A percentile compares a stretch with the other conserved stretches of the same genome.
phyloP scores from a whole-genome alignment of 2,888 invertebrate species.

The Phaonia tiefii region DNA sequence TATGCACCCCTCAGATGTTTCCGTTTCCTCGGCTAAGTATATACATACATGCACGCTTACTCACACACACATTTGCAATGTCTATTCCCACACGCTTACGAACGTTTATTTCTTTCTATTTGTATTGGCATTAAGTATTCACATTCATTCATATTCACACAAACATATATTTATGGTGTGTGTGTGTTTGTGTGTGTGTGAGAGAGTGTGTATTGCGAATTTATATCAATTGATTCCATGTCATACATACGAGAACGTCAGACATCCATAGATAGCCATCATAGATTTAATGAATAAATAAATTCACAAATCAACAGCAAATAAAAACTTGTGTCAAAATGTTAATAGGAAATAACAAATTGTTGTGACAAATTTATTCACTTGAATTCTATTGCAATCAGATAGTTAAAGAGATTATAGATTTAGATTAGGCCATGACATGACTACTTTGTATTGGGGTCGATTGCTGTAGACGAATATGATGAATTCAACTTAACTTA shows the following conservation, averaged over 20 bases:
- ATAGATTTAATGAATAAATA: conserved; percentile 28
- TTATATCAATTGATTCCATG: background rate
- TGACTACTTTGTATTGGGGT: no score
- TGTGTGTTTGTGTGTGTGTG: no score
- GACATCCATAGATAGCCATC: conserved; percentile 5
- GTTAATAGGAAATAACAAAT: conserved; percentile 48
- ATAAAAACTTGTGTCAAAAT: conserved; percentile 42
- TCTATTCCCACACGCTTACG: background rate
- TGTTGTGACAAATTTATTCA: conserved; percentile 23
- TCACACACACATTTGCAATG: background rate
- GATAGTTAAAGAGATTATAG: background rate
- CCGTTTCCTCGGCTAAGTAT: conserved; percentile 12
- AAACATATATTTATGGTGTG: background rate
- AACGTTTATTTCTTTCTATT: no score
- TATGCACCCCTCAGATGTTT: conserved; percentile 53
- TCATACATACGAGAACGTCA: background rate
- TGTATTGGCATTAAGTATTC: conserved; percentile 22
- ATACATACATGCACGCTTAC: background rate
- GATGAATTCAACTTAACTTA: no score
- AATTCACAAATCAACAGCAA: conserved; percentile 40
- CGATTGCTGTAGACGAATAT: no score
- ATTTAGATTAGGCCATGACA: no score
- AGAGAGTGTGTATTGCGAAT: no score
- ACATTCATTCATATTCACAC: conserved; percentile 24
- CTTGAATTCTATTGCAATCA: background rate